Percentiles rank a stretch among this genome's conserved stretches.
These are phyloP conservation scores for Artemia sinica DNA, from an alignment of 2,888 invertebrate genomes.

Conservation along the genomic window DNA sequence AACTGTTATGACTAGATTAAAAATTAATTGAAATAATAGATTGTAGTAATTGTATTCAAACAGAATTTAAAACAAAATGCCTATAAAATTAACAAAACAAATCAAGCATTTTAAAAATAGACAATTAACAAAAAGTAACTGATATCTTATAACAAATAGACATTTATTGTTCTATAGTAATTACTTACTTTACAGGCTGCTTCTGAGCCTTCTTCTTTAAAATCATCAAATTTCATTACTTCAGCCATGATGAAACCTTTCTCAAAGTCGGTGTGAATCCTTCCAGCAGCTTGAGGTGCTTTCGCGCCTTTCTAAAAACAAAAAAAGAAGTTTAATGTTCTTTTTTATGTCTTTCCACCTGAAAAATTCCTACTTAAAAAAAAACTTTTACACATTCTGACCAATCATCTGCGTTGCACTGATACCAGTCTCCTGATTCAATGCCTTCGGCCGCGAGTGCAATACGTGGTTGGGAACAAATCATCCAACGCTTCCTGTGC, in stretches of 20 bases:
- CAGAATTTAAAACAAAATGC: too few relatives aligned
- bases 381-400: too few relatives aligned
- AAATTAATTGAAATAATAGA: not conserved
- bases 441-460: too few relatives aligned
- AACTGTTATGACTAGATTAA: not conserved
- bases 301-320: conserved; percentile 73
- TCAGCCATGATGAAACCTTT: conserved; percentile 99
- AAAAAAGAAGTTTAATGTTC: conserved; percentile 23
- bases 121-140: conserved; percentile 13
- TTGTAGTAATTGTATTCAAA: too few relatives aligned
- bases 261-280: conserved; percentile 98
- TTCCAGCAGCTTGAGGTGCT: conserved; percentile 94
- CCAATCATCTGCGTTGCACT: too few relatives aligned
- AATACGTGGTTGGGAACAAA: too few relatives aligned
- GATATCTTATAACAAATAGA: not conserved
- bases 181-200: conserved; percentile 57
- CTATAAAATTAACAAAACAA: not conserved
- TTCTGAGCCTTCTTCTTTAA: conserved; percentile 88
- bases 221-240: conserved; percentile 94
- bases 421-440: too few relatives aligned
- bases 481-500: too few relatives aligned
- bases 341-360: too few relatives aligned
- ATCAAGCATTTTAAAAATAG: not conserved
- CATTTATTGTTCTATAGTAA: not conserved
- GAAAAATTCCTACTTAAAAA: too few relatives aligned